Percentiles rank a stretch among this genome's conserved stretches.
phyloP scores from a whole-genome alignment of 2,888 invertebrate species.

The Pachymerium ferrugineum region DNA sequence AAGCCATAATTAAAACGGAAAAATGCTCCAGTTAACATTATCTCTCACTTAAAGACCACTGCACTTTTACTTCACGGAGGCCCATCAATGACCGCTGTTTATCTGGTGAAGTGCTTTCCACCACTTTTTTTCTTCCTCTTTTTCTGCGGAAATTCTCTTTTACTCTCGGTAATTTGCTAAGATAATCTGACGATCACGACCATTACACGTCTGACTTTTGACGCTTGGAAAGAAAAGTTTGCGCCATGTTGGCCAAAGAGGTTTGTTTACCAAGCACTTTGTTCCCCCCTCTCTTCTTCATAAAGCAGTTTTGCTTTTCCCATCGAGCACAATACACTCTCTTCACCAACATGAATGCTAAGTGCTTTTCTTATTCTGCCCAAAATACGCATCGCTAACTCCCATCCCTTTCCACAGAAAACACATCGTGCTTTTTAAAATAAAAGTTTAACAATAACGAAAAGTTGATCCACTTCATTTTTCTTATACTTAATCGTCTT shows the following conservation, averaged over 20 bases:
- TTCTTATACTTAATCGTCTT: no score
- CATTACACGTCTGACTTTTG: conserved; percentile 5
- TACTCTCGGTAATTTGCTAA: not conserved
- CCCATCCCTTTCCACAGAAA: not conserved
- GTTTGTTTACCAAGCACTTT: conserved; percentile 2
- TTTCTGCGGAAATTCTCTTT: not conserved
- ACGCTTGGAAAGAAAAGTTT: not conserved
- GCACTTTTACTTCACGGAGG: not conserved
- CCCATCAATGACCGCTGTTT: not conserved
- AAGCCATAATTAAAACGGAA: no score
- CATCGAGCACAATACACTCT: not conserved
- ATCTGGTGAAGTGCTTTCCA: not conserved
- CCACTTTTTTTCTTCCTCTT: not conserved
- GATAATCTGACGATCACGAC: not conserved
- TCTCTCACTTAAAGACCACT: not conserved
- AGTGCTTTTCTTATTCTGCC: not conserved
- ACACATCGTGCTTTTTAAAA: no score
- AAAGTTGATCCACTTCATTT: no score
- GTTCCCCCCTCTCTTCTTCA: not conserved
- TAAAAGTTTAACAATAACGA: not conserved
- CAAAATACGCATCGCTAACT: not conserved
- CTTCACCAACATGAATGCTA: conserved; percentile 4
- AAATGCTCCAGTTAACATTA: not conserved
- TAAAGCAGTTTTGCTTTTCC: not conserved
- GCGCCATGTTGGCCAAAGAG: not conserved